A percentile compares a stretch with the other conserved stretches of the same genome.
Evolutionary conservation across 2,888 invertebrate species (phyloP).

Genomic region (Tenthredo amoena): DNA sequence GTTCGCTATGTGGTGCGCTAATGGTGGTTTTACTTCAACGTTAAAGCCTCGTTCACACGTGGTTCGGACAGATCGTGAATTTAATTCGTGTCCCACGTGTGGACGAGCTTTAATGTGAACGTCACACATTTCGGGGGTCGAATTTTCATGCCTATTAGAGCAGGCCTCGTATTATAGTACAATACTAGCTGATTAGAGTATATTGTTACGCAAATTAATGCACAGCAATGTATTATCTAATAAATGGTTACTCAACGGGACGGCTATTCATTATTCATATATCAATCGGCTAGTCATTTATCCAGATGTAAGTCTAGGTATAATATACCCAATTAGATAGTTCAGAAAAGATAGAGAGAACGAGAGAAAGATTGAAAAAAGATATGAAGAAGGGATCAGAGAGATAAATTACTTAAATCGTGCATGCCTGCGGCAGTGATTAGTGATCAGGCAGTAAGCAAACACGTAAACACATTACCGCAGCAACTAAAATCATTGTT

Average conservation of each 20-base stretch:
- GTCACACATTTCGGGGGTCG: neutral
- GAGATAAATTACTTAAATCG: constrained; percentile 45
- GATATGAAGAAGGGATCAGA: constrained; percentile 40
- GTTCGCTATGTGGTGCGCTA: constrained; percentile 46
- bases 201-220: neutral
- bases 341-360: constrained; percentile 32
- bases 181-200: neutral
- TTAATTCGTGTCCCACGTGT: neutral
- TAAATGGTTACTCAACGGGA: neutral
- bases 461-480: constrained; percentile 4
- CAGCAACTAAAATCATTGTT: neutral
- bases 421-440: constrained; percentile 59
- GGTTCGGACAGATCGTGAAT: neutral
- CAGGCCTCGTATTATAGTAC: constrained; percentile 1
- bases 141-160: constrained; percentile 22
- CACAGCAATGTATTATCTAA: neutral
- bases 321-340: constrained; percentile 17
- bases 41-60: constrained; percentile 45
- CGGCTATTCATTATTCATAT: constrained; percentile 23
- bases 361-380: constrained; percentile 53
- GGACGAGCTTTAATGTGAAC: neutral
- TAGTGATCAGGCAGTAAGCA: constrained; percentile 13
- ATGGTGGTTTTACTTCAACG: constrained; percentile 14
- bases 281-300: neutral
- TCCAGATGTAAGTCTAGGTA: neutral